These are phyloP conservation scores for Borostomias antarcticus DNA, from an alignment of 2,797 vertebrate species.

Conservation along the genomic window DNA sequence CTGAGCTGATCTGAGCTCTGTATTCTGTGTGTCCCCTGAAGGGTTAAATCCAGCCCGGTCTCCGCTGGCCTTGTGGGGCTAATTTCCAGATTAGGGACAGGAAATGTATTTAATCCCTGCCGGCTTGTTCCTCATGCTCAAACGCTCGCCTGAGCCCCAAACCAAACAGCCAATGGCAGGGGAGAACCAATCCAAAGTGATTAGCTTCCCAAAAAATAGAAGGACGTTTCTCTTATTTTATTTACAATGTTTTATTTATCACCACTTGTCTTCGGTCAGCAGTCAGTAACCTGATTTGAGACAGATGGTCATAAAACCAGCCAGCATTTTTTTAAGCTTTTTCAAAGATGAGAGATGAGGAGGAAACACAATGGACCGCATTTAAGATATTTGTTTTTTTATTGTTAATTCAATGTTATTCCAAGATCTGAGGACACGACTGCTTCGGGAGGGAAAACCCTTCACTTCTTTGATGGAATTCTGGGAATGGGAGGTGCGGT, in stretches of 20 bases:
- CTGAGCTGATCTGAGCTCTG: too few relatives aligned
- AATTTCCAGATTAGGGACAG: conserved; percentile 71
- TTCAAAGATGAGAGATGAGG: conserved; percentile 3
- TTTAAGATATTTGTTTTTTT: conserved; percentile 10
- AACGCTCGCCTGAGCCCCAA: conserved; percentile 40
- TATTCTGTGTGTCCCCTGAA: background rate
- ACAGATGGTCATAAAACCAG: conserved; percentile 20
- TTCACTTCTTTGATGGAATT: conserved; percentile 25
- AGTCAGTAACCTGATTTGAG: conserved; percentile 27
- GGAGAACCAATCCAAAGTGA: conserved; percentile 57
- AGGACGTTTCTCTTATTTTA: conserved; percentile 44
- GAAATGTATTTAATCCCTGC: conserved; percentile 72
- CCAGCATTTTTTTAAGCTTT: conserved; percentile 12
- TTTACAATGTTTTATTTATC: conserved; percentile 15
- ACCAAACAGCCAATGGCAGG: conserved; percentile 57
- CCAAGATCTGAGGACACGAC: conserved; percentile 24
- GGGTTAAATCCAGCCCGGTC: conserved; percentile 31
- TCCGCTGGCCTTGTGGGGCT: conserved; percentile 47
- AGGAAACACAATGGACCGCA: conserved; percentile 9
- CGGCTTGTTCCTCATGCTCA: conserved; percentile 71
- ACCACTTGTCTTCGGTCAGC: conserved; percentile 27
- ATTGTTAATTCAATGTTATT: conserved; percentile 30
- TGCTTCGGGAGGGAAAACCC: background rate
- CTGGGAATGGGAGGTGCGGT: conserved; percentile 20
- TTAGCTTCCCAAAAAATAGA: conserved; percentile 46